Evolutionary conservation across 2,888 invertebrate genomes (phyloP).

Genomic region (Drosophila putrida): DNA sequence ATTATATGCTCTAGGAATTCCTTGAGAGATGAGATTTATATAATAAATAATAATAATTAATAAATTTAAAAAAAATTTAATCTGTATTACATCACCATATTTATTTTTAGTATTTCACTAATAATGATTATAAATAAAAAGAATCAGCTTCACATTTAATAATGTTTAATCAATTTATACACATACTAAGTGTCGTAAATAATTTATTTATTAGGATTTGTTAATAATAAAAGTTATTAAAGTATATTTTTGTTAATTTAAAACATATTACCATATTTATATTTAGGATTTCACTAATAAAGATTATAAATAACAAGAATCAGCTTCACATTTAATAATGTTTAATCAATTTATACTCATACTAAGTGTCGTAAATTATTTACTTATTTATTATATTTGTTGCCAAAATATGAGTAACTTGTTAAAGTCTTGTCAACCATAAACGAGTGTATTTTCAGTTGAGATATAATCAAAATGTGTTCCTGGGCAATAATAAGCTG

Average conservation of each 20-base stretch:
- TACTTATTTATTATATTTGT: slow-evolving; percentile 9
- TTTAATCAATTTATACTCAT: slow-evolving; percentile 3
- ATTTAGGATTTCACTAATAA: background rate
- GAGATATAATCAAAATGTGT: slow-evolving; percentile 9
- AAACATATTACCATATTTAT: too few relatives aligned
- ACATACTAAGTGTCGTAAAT: background rate
- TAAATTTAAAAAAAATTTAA: too few relatives aligned
- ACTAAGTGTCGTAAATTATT: background rate
- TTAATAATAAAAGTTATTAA: background rate
- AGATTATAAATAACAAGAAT: background rate
- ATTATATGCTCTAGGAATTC: slow-evolving; percentile 40
- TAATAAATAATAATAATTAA: too few relatives aligned
- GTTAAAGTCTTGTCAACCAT: slow-evolving; percentile 4
- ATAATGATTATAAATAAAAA: background rate
- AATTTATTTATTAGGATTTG: slow-evolving; percentile 1
- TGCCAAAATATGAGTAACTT: slow-evolving; percentile 9
- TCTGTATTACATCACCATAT: background rate
- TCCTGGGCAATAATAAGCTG: slow-evolving; percentile 17
- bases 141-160: background rate
- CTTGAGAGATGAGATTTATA: too few relatives aligned
- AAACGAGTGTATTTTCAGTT: slow-evolving; percentile 1
- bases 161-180: slow-evolving; percentile 8
- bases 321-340: background rate
- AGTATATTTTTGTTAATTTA: too few relatives aligned
- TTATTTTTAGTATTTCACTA: background rate